These are phyloP conservation scores for Coleophora flavipennella DNA, from an alignment of 2,888 invertebrate genomes.

Conservation along the genomic window DNA sequence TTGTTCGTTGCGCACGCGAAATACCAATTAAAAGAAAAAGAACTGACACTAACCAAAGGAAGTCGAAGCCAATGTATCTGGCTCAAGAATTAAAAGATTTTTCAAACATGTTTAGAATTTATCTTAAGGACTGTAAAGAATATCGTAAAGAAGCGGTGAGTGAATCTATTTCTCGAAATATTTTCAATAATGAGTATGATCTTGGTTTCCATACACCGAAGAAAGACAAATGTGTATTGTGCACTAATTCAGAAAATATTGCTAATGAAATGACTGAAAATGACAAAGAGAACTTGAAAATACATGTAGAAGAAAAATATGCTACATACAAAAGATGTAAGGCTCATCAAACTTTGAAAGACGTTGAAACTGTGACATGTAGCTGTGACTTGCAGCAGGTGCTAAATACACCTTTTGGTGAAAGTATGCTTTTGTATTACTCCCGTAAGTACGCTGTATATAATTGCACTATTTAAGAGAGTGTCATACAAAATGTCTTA, in stretches of 20 bases:
- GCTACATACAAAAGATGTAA: background rate
- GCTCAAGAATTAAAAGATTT: slow-evolving; percentile 10
- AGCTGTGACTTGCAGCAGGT: slow-evolving; percentile 21
- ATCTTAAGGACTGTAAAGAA: slow-evolving; percentile 4
- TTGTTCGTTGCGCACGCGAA: too few relatives aligned
- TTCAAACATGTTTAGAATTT: slow-evolving; percentile 8
- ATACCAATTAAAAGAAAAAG: too few relatives aligned
- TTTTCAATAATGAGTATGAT: slow-evolving; percentile 8
- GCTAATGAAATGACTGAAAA: background rate
- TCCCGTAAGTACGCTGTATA: slow-evolving; percentile 23
- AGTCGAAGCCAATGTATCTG: slow-evolving; percentile 6
- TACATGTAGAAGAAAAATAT: slow-evolving; percentile 1
- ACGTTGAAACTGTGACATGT: background rate
- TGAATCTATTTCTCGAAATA: slow-evolving; percentile 6
- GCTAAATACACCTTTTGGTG: slow-evolving; percentile 20
- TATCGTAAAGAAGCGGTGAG: background rate
- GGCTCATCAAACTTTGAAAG: slow-evolving; percentile 4
- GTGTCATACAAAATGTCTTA: slow-evolving; percentile 15
- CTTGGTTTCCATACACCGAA: too few relatives aligned
- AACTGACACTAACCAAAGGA: too few relatives aligned
- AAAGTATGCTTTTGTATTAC: slow-evolving; percentile 19
- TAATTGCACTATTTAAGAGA: slow-evolving; percentile 25
- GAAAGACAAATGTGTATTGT: slow-evolving; percentile 13
- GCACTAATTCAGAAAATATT: slow-evolving; percentile 5
- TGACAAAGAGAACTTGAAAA: background rate